phyloP scores from a whole-genome alignment of 64 coral and sea anemone genomes.

The Stylophora pistillata region DNA sequence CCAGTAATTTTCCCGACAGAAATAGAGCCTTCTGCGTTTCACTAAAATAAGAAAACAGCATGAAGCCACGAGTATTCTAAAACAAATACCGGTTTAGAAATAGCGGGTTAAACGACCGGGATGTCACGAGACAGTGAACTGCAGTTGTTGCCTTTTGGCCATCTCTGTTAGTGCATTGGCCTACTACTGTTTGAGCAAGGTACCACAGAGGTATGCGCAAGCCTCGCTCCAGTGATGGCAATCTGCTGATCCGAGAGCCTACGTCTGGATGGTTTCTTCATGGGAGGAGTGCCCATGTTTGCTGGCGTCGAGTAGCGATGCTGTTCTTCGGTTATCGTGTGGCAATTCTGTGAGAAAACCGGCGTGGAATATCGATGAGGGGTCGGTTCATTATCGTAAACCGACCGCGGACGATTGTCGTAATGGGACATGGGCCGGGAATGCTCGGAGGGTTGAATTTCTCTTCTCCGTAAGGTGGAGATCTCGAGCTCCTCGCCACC shows the following conservation, averaged over 20 bases:
- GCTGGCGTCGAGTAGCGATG: slow-evolving; percentile 53
- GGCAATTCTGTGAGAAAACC: slow-evolving; percentile 39
- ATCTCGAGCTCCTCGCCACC: slow-evolving; percentile 44
- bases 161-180: slow-evolving; percentile 2
- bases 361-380: slow-evolving; percentile 77
- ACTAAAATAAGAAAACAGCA: too few relatives aligned
- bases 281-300: slow-evolving; percentile 16
- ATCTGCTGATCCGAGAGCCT: slow-evolving; percentile 33
- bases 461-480: slow-evolving; percentile 17
- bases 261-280: slow-evolving; percentile 12
- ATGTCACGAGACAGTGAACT: background rate
- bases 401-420: slow-evolving; percentile 81
- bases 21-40: too few relatives aligned
- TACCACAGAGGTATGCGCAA: slow-evolving; percentile 33
- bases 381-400: slow-evolving; percentile 84
- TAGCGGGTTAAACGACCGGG: background rate
- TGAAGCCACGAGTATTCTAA: too few relatives aligned
- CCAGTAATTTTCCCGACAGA: too few relatives aligned
- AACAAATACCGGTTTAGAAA: too few relatives aligned
- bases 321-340: slow-evolving; percentile 50
- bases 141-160: background rate
- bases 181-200: slow-evolving; percentile 11
- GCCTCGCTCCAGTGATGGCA: slow-evolving; percentile 52
- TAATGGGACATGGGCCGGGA: slow-evolving; percentile 69
- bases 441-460: slow-evolving; percentile 32